Evolutionary conservation across 2,888 invertebrate species (phyloP), one percentile per base, ranked within the genome.

Genomic region (Morpho achilles): DNA sequence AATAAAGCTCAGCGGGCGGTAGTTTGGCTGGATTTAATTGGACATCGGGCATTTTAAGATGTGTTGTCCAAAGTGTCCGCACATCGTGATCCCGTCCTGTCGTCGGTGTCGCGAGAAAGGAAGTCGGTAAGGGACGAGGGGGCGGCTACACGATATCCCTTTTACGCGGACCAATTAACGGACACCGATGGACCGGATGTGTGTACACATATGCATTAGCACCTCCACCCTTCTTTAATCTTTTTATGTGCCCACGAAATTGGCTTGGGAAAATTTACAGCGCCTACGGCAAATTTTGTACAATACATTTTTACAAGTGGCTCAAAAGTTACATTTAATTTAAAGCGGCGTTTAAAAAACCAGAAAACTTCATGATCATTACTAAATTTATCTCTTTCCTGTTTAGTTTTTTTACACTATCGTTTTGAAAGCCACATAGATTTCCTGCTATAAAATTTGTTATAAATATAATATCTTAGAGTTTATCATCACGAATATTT

Each of bases 111-210:
- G 74, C 75, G 71, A 71, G 70, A 74, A 81, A 86, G 87, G 88
- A 88, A 84, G 80, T 78, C 69, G 76, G 71, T 67, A 72, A 70
- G 70, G 70, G 74, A 72, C 75, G 72, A 62, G 67, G 77, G 77
- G 74, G 75, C 72, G 67, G 77, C 74, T 84, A 89, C 90, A 90
- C 82, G 90, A 87, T 87, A 90, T 89, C 88, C 88, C 90, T 90
- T 89, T 90, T 89, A 90, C 87, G 84, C 80, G 76, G 82, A 81
- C 85, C 90, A 88, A 90, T 90, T 89, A 90, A 89, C 87, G 84
- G 85, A 84, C 86, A 80, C 80, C 77, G 68, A 71, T 75, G 80
- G 88, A 85, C 89, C 90, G 90, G 90, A 90, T 82, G 82, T 80
- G 75, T 76, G 77, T 83, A 84, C 80, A 82, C 79, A 80, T 75